Base-by-base conservation (phyloP, 2,797 vertebrate genomes). In the Oryzias dopingdopingensis region DNA sequence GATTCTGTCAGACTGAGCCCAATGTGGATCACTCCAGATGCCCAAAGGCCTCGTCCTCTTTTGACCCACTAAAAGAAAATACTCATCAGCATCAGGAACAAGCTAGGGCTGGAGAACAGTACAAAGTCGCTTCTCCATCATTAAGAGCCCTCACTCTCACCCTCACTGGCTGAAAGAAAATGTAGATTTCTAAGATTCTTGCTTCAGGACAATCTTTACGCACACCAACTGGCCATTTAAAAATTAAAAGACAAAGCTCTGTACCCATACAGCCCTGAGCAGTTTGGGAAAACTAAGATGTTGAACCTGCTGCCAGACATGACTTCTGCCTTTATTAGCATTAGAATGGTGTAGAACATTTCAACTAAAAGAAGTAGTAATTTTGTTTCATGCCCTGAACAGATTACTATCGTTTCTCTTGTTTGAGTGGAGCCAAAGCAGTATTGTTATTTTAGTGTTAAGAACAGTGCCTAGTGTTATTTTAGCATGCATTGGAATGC, bases 11-110 rank as follows among this genome's bases (percentile, higher is more conserved):
- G 62, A 40, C 51, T 64, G 61, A 72, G 72, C 47, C 67, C 61
- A 56, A 60, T 2, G 4, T 72, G 56, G 54, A 65, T 52, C 50
- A 46, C 49, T 55, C 20, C 49, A 54, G 48, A 63, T 60, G 65
- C 69, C 76, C 76, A 79, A 62, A 83, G 80, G 66, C 76, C 57
- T 66, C 8, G 52, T 81, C 71, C 52, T 75, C 67, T 67, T 70
- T 59, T 67, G 46, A 65, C 42, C 52, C 59, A 32, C 49, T 56
- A 50, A 59, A 56, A 66, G 52, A 65, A 76, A 65, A 63, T 42
- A 44, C 42, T 79, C 70, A 72, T 73, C 76, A 77, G 75, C 59
- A 47, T n/a, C 4, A 7, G 53, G 56, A 52, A 44, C 59, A 63
- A 78, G 70, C 67, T 70, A 37, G 52, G 53, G 51, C 80, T 79